Evolutionary conservation across 2,888 invertebrate species (phyloP), one percentile per base, ranked within the genome.

Genomic region (Poecilobothrus nobilitatus): DNA sequence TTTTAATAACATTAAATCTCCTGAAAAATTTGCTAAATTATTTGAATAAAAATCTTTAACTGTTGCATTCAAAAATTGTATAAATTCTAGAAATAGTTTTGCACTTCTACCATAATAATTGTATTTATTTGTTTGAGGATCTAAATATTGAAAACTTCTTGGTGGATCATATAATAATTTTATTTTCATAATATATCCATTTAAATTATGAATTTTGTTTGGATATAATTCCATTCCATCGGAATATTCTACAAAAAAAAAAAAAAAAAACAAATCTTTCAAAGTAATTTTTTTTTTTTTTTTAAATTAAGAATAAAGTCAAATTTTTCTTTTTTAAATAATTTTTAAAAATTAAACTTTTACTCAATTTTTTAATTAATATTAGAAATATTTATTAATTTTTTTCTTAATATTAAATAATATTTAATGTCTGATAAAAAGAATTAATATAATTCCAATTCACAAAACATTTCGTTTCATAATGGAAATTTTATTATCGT

Each of bases 111-210:
- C 53, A n/a, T 15, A 2, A 12, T 18, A 53, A 53, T 1, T 53
- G 5, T 9, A 12, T n/a, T 15, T 53, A 18, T 53, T 53, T 2
- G 53, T 53, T 53, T 53, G 5, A 18, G 9, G 12, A 18, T 53
- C 18, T 18, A 53, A 5, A 53, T 53, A 18, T 4, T 6, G 53
- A 3, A 53, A 53, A 53, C 15, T 12, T 53, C 53, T 15, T 12
- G 53, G 53, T n/a, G 53, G 53, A 15, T 53, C 53, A 18, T 18
- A 18, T 53, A 53, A 3, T 2, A n/a, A 18, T 53, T 53, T 53
- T 53, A 53, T 53, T 53, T 53, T 53, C 53, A 53, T 12, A 53
- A 15, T 53, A n/a, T 53, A 53, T 53, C 53, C 53, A 53, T 53
- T 18, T 6, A 53, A n/a, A 53, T 53, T 53, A 15, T 53, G 9